phyloP scores from a whole-genome alignment of 2,797 vertebrate species.

The Pteronotus mesoamericanus region DNA sequence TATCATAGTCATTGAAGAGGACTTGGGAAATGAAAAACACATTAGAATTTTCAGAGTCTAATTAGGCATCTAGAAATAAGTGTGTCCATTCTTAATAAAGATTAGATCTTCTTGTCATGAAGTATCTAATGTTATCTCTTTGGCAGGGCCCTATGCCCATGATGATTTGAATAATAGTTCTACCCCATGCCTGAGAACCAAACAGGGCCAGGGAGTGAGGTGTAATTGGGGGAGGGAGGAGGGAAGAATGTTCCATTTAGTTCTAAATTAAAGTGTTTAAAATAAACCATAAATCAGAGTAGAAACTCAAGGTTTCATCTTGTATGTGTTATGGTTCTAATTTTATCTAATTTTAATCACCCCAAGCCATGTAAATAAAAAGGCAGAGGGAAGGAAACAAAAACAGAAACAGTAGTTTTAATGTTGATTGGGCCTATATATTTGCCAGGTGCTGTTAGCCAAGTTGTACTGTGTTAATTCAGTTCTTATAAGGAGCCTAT shows the following conservation, averaged over 20 bases:
- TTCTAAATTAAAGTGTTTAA: neutral
- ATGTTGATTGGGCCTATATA: neutral
- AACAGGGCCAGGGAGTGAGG: neutral
- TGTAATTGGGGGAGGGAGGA: accelerated
- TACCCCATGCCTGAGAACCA: neutral
- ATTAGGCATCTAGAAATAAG: neutral
- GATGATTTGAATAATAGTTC: slow-evolving; percentile 9
- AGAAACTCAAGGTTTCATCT: slow-evolving; percentile 13
- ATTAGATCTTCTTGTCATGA: neutral
- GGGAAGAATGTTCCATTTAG: neutral
- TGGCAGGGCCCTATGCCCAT: neutral
- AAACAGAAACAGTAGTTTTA: slow-evolving; percentile 17
- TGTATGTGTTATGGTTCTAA: neutral
- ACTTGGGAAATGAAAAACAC: neutral
- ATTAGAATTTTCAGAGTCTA: neutral
- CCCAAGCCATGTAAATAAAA: neutral
- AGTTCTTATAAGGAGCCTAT: neutral
- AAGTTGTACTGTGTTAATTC: neutral
- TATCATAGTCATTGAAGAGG: neutral
- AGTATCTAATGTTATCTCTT: neutral
- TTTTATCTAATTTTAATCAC: neutral
- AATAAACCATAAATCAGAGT: neutral
- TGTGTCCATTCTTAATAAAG: neutral
- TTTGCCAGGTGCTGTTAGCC: neutral
- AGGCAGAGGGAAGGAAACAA: neutral